These are phyloP conservation scores for Dendrocincla tyrannina DNA, from an alignment of 2,797 vertebrate genomes.

Conservation along the genomic window DNA sequence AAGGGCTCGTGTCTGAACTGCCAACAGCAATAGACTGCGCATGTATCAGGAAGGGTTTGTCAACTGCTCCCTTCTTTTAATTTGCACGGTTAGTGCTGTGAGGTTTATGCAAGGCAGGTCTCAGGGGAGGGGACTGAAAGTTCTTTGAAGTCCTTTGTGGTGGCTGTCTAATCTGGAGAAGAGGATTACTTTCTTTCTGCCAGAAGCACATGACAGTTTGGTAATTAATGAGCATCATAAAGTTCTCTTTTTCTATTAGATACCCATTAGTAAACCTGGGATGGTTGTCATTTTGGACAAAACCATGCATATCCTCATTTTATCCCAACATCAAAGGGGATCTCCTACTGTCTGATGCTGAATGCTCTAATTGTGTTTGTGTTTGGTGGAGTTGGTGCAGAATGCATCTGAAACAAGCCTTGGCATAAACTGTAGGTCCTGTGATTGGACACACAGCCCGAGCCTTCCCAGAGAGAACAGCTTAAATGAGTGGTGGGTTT, in stretches of 20 bases:
- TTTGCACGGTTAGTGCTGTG: constrained; percentile 82
- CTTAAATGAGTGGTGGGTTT: constrained; percentile 58
- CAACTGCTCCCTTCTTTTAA: constrained; percentile 70
- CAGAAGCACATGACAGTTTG: constrained; percentile 89
- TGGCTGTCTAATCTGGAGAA: constrained; percentile 91
- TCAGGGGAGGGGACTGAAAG: constrained; percentile 76
- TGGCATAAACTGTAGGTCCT: constrained; percentile 47
- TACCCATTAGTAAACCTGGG: constrained; percentile 95
- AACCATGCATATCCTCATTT: constrained; percentile 95
- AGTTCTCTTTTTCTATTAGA: constrained; percentile 95
- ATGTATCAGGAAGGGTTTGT: constrained; percentile 66
- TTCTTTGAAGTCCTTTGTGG: constrained; percentile 94
- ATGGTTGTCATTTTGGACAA: constrained; percentile 96
- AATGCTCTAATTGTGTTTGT: constrained; percentile 96
- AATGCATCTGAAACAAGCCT: constrained; percentile 81
- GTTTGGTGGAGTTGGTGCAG: constrained; percentile 85
- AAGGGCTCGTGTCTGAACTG: constrained; percentile 48
- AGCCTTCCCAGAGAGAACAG: constrained; percentile 60
- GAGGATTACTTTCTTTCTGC: constrained; percentile 89
- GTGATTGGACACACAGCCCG: constrained; percentile 59
- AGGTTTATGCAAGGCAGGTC: constrained; percentile 86
- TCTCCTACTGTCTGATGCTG: constrained; percentile 93
- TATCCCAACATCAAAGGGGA: constrained; percentile 95
- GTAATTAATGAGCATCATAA: constrained; percentile 98
- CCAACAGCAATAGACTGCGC: constrained; percentile 54